Evolutionary conservation across 2,888 invertebrate genomes (phyloP).

Genomic region (Cephonodes hylas): DNA sequence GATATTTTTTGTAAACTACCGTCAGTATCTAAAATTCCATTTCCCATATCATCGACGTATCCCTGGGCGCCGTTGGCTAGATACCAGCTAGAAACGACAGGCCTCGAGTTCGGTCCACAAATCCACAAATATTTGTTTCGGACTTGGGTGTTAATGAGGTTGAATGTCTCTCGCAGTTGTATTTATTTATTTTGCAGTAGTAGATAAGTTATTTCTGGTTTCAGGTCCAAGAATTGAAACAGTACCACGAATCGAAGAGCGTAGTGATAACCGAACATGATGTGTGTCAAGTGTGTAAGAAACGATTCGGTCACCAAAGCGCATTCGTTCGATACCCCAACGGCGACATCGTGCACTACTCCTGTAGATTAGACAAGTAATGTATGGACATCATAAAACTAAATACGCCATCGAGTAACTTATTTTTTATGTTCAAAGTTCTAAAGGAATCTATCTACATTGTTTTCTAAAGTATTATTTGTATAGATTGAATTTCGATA

Average conservation of each 20-base stretch:
- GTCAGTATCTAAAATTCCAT: no score
- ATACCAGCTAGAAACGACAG: no score
- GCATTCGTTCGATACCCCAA: constrained; percentile 96
- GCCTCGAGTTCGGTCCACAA: no score
- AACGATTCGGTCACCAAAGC: constrained; percentile 95
- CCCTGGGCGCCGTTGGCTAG: no score
- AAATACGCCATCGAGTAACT: background rate
- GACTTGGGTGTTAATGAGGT: no score
- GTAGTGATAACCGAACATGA: constrained; percentile 92
- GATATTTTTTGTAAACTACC: no score
- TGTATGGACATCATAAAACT: background rate
- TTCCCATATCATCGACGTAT: no score
- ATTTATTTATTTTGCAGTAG: background rate
- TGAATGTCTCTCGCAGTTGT: no score
- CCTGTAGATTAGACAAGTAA: constrained; percentile 81
- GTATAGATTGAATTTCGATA: background rate
- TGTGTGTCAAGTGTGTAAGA: constrained; percentile 95
- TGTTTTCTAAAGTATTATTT: background rate
- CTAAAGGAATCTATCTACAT: background rate
- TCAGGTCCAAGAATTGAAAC: constrained; percentile 88
- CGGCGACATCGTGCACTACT: constrained; percentile 95
- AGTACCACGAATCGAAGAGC: constrained; percentile 90
- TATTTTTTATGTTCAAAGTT: no score
- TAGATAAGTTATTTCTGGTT: constrained; percentile 9
- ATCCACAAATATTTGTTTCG: no score